These are phyloP conservation scores for Ooceraea biroi DNA, from an alignment of 1,140 invertebrate genomes.

Conservation along the genomic window DNA sequence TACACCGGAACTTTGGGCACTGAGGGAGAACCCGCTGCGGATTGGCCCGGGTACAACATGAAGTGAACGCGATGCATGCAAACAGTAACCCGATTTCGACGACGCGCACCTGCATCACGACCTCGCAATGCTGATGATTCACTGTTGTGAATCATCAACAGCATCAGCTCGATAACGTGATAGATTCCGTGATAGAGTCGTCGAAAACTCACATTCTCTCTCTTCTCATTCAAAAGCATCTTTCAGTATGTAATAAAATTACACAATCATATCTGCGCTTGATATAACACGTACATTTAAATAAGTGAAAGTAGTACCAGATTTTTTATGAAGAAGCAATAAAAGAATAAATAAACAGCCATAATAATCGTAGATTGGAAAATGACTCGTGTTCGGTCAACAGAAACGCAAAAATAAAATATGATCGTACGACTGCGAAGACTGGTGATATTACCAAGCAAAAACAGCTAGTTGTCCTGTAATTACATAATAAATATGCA, in stretches of 20 bases:
- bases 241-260: too few species aligned
- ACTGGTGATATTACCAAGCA: neutral
- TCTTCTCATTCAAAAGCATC: too few species aligned
- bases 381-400: too few species aligned
- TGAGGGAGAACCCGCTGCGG: conserved; percentile 42
- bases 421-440: neutral
- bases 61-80: conserved; percentile 73
- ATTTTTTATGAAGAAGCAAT: neutral
- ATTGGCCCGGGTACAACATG: conserved; percentile 79
- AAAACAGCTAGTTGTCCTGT: neutral
- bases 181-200: neutral
- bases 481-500: conserved; percentile 13
- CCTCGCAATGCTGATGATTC: neutral
- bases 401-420: too few species aligned
- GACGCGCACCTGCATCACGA: neutral
- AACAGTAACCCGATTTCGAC: conserved; percentile 40
- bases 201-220: neutral
- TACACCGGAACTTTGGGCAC: conserved; percentile 67
- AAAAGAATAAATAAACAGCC: too few species aligned
- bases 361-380: too few species aligned
- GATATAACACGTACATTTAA: neutral
- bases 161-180: too few species aligned
- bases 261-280: neutral
- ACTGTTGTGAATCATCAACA: too few species aligned
- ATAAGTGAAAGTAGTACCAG: neutral